These are phyloP conservation scores for Nemotelus nigrinus DNA, from an alignment of 2,888 invertebrate species.

Conservation along the genomic window DNA sequence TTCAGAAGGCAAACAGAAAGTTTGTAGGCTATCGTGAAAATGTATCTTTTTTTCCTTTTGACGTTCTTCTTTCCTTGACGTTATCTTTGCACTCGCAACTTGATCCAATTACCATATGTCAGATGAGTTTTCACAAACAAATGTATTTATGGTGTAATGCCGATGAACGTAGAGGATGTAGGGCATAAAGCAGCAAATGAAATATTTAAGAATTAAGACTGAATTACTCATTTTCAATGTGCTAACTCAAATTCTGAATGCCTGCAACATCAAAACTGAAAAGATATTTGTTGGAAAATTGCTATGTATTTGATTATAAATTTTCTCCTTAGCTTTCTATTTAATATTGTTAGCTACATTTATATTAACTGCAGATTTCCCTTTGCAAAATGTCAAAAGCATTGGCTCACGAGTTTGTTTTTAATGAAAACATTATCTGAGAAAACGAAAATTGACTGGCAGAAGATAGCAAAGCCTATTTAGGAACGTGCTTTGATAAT, in stretches of 20 bases:
- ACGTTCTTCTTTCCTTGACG: constrained; percentile 36
- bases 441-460: neutral
- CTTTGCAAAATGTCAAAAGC: too few species aligned
- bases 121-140: constrained; percentile 34
- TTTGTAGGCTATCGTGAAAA: too few species aligned
- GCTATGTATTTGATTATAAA: too few species aligned
- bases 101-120: constrained; percentile 48
- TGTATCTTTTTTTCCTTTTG: neutral
- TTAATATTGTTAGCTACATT: too few species aligned
- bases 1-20: too few species aligned
- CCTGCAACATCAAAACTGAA: too few species aligned
- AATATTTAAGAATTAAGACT: too few species aligned
- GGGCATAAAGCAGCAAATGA: neutral
- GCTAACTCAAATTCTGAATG: too few species aligned
- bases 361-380: too few species aligned
- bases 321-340: too few species aligned
- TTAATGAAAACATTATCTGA: neutral
- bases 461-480: neutral
- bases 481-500: neutral
- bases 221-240: too few species aligned
- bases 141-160: constrained; percentile 22
- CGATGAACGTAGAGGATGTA: neutral
- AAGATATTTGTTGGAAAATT: too few species aligned
- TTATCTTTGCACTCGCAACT: constrained; percentile 46
- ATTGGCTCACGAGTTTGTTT: neutral